Evolutionary conservation across 2,888 invertebrate genomes (phyloP).

Genomic region (Hyles lineata): DNA sequence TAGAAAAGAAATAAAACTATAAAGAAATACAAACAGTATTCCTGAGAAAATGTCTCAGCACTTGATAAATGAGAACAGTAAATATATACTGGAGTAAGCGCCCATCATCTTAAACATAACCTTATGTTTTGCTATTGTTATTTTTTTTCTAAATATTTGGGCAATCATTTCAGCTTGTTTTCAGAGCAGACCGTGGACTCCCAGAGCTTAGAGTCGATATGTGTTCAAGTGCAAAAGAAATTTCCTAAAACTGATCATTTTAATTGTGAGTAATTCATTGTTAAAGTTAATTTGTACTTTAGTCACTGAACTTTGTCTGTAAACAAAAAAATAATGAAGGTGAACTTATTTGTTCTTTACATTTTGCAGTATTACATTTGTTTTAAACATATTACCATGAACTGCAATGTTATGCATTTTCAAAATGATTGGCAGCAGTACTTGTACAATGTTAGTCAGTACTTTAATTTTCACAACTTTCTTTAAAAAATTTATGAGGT

Average conservation of each 20-base stretch:
- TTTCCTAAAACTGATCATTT: slow-evolving; percentile 92
- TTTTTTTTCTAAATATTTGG: slow-evolving; percentile 28
- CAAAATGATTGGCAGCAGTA: too few species aligned
- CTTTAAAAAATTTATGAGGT: too few species aligned
- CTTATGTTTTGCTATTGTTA: slow-evolving; percentile 33
- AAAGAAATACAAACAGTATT: slow-evolving; percentile 5
- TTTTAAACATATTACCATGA: too few species aligned
- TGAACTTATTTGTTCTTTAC: neutral
- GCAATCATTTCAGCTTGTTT: slow-evolving; percentile 84
- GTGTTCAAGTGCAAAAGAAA: slow-evolving; percentile 90
- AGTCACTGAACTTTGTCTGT: neutral
- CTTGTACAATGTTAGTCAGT: too few species aligned
- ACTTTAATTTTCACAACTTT: too few species aligned
- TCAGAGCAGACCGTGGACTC: slow-evolving; percentile 90
- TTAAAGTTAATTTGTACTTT: slow-evolving; percentile 31
- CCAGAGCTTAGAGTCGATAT: slow-evolving; percentile 90
- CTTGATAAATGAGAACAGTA: slow-evolving; percentile 77
- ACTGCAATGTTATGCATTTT: too few species aligned
- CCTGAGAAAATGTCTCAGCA: slow-evolving; percentile 69
- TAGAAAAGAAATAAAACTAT: neutral
- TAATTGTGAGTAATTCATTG: slow-evolving; percentile 83
- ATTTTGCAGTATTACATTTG: too few species aligned
- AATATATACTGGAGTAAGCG: slow-evolving; percentile 81
- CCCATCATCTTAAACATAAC: slow-evolving; percentile 41
- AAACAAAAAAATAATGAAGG: neutral